Percentiles rank a stretch among this genome's conserved stretches.
These are phyloP conservation scores for Alethe castanea DNA, from an alignment of 2,113 vertebrate genomes.

Conservation along the genomic window DNA sequence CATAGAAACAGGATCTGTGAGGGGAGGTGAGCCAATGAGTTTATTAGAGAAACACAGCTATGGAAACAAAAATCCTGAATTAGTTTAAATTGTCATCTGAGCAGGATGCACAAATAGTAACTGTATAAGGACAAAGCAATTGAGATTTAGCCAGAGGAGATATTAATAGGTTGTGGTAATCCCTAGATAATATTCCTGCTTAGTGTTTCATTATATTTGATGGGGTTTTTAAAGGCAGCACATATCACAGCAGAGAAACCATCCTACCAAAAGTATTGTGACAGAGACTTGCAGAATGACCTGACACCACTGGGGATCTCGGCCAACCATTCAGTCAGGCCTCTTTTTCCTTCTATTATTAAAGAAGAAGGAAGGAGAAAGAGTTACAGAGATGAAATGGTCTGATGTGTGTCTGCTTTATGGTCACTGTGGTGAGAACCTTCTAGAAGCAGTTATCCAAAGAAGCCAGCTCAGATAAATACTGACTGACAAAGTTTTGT, in stretches of 20 bases:
- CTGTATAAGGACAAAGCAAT: not conserved
- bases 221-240: not conserved
- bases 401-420: not conserved
- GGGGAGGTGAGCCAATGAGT: not conserved
- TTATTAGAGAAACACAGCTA: not conserved
- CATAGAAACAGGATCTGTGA: not conserved
- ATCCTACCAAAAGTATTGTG: not conserved
- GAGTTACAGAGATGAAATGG: not conserved
- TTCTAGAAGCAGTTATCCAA: not conserved
- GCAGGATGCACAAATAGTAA: not conserved
- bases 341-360: not conserved
- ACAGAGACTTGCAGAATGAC: not conserved
- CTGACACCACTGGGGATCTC: not conserved
- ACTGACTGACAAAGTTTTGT: not conserved
- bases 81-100: not conserved
- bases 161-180: not conserved
- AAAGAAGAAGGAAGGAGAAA: not conserved
- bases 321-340: not conserved
- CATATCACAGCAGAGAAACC: not conserved
- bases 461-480: not conserved
- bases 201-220: not conserved
- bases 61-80: not conserved
- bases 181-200: not conserved
- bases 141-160: not conserved
- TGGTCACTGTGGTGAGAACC: not conserved